These are phyloP conservation scores for Pachypeltis micranthus DNA, from an alignment of 1,140 invertebrate genomes.

Conservation along the genomic window DNA sequence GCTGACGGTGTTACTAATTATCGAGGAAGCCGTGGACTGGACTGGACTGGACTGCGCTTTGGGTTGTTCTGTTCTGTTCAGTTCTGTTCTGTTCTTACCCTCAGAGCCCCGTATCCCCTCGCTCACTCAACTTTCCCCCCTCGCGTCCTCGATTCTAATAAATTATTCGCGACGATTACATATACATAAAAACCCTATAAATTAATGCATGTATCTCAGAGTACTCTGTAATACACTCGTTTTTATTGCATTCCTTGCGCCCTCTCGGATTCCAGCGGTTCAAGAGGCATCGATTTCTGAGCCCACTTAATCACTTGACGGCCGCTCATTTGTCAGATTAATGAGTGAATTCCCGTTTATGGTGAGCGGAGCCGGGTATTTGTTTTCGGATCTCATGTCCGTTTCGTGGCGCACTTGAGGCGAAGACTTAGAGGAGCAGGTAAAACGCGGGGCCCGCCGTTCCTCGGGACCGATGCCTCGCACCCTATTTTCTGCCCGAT, in stretches of 20 bases:
- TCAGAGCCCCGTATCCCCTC: too few relatives aligned
- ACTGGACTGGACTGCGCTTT: too few relatives aligned
- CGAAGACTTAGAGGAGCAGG: constrained; percentile 1
- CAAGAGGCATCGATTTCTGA: neutral
- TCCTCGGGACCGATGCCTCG: too few relatives aligned
- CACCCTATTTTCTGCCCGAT: too few relatives aligned
- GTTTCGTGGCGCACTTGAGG: neutral
- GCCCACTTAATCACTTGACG: neutral
- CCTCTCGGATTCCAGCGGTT: neutral
- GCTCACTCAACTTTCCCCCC: too few relatives aligned
- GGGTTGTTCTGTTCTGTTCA: too few relatives aligned
- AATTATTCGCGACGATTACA: constrained; percentile 6
- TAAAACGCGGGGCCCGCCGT: neutral
- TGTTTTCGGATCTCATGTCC: neutral
- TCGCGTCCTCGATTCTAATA: too few relatives aligned
- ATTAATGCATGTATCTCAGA: constrained; percentile 4
- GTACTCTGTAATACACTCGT: constrained; percentile 1
- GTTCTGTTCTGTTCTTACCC: too few relatives aligned
- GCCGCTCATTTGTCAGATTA: neutral
- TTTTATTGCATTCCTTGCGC: constrained; percentile 1
- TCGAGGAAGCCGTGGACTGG: too few relatives aligned
- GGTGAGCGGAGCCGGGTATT: neutral
- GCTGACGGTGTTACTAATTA: too few relatives aligned
- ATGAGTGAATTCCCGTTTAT: constrained; percentile 9
- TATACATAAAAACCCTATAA: constrained; percentile 8